phyloP scores from a whole-genome alignment of 2,888 invertebrate species.

The Nephrotoma guestfalica region DNA sequence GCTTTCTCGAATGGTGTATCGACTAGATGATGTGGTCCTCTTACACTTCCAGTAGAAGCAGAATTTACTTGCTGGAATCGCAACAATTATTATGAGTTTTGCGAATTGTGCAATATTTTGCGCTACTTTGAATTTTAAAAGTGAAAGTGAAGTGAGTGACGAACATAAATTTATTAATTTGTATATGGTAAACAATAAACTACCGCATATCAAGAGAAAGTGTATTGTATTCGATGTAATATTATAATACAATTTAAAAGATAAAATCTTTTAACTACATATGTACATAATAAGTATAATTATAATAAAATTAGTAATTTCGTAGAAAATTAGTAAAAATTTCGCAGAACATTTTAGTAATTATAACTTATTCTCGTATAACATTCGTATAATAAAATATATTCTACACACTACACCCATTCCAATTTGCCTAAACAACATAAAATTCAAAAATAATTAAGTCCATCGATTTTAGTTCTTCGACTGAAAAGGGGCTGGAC shows the following conservation, averaged over 20 bases:
- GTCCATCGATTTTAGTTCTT: background rate
- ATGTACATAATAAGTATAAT: background rate
- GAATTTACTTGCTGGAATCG: background rate
- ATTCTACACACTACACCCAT: background rate
- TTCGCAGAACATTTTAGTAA: no score
- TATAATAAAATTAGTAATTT: no score
- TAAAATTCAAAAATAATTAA: background rate
- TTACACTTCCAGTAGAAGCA: background rate
- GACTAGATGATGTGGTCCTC: conserved; percentile 20
- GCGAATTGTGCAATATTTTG: background rate
- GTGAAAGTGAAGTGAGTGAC: background rate
- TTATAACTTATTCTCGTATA: background rate
- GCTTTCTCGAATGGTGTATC: conserved; percentile 35
- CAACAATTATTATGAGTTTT: background rate
- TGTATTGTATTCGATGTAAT: background rate
- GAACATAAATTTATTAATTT: background rate
- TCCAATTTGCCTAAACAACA: background rate
- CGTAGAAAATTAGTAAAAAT: no score
- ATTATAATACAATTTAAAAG: background rate
- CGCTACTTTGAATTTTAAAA: background rate
- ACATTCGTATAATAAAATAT: background rate
- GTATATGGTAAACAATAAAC: background rate
- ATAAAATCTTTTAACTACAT: background rate
- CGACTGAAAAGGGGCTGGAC: background rate
- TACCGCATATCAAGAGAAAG: background rate